Percentiles rank a stretch among this genome's conserved stretches.
Conservation (phyloP, 1,140 invertebrate genomes). For the Heliconius congener region DNA sequence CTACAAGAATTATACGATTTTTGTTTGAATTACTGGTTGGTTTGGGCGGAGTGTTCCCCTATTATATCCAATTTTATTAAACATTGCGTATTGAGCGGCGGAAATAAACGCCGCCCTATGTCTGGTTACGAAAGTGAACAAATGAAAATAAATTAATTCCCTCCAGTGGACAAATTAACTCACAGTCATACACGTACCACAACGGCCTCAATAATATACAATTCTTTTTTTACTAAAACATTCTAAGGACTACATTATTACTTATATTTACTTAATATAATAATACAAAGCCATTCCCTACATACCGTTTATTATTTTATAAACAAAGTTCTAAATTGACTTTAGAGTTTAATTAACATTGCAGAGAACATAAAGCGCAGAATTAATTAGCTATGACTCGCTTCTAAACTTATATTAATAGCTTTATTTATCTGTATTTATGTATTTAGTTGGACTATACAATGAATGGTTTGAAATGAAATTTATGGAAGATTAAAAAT, state of each 20-base stretch:
- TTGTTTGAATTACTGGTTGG: too few relatives aligned
- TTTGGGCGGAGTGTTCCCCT: too few relatives aligned
- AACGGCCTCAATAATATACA: background rate
- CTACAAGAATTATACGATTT: too few relatives aligned
- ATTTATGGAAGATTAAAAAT: background rate
- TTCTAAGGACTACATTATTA: background rate
- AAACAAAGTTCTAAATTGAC: constrained; percentile 22
- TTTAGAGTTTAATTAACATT: constrained; percentile 27
- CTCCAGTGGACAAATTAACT: too few relatives aligned
- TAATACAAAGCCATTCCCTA: background rate
- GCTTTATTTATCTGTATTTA: constrained; percentile 5
- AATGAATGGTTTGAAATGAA: background rate
- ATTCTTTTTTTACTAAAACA: background rate
- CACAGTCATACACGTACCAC: too few relatives aligned
- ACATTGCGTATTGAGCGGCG: too few relatives aligned
- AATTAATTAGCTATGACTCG: constrained; percentile 18
- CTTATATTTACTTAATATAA: background rate
- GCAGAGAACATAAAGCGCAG: constrained; percentile 17
- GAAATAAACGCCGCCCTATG: too few relatives aligned
- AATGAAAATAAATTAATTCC: too few relatives aligned
- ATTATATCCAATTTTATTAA: too few relatives aligned
- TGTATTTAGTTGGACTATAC: background rate
- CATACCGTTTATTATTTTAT: constrained; percentile 12
- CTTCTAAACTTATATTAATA: constrained; percentile 4
- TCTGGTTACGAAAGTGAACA: too few relatives aligned